These are phyloP conservation scores for Channa striata DNA, from an alignment of 2,797 vertebrate genomes.

Conservation along the genomic window DNA sequence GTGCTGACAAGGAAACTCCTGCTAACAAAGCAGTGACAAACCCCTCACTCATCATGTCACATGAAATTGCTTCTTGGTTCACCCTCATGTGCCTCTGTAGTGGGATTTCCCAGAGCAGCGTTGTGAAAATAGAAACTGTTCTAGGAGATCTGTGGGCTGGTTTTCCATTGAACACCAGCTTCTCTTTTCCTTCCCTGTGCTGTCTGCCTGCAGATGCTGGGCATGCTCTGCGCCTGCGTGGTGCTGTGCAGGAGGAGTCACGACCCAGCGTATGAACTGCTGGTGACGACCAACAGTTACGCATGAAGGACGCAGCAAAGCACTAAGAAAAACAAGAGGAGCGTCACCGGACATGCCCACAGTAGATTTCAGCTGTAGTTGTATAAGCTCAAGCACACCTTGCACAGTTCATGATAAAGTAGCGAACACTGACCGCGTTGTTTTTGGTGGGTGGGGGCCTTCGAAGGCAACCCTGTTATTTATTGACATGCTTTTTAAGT, in stretches of 20 bases:
- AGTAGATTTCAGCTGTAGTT: constrained; percentile 81
- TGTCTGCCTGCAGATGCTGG: constrained; percentile 88
- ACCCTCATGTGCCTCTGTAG: not conserved
- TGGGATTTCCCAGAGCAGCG: not conserved
- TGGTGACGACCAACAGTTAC: constrained; percentile 95
- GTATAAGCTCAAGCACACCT: constrained; percentile 83
- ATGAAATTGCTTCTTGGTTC: not conserved
- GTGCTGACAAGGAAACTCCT: too few species aligned
- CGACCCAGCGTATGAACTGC: constrained; percentile 96
- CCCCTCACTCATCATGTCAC: too few species aligned
- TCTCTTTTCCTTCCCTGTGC: not conserved
- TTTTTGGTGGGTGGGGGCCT: constrained; percentile 45
- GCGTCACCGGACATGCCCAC: constrained; percentile 78
- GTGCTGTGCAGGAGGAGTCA: constrained; percentile 95
- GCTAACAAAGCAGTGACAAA: too few species aligned
- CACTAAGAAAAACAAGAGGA: constrained; percentile 71
- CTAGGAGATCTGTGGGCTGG: too few species aligned
- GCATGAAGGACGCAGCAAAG: constrained; percentile 83
- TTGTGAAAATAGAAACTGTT: too few species aligned
- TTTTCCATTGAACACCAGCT: not conserved
- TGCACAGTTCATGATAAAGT: constrained; percentile 81
- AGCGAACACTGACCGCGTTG: constrained; percentile 83
- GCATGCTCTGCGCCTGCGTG: constrained; percentile 97
- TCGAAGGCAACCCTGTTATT: constrained; percentile 67
- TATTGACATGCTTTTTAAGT: constrained; percentile 77